phyloP scores from a whole-genome alignment of 2,113 vertebrate genomes.

The Ciconia boyciana region DNA sequence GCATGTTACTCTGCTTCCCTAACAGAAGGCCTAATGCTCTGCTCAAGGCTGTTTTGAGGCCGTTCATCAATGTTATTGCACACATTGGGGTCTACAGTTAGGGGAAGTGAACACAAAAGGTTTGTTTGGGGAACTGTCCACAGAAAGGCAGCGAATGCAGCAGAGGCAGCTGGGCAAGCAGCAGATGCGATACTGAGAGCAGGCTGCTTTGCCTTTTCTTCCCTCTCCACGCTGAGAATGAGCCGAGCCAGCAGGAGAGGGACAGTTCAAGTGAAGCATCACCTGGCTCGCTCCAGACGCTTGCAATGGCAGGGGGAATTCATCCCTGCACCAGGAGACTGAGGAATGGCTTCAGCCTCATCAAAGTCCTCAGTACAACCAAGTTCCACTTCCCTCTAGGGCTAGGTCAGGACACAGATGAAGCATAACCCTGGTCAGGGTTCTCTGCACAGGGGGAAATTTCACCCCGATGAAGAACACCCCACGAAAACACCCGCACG shows the following conservation, averaged over 20 bases:
- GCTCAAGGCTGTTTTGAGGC: neutral
- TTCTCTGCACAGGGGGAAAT: constrained; percentile 38
- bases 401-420: neutral
- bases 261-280: rapidly evolving
- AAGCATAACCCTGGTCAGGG: constrained; percentile 14
- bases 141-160: neutral
- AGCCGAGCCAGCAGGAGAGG: neutral
- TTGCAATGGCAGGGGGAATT: neutral
- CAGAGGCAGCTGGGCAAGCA: neutral
- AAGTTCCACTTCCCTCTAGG: constrained; percentile 13
- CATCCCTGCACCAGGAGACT: neutral
- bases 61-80: neutral
- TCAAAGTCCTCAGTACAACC: neutral
- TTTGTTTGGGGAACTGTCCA: neutral
- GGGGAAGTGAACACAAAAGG: neutral
- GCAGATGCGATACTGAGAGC: neutral
- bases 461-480: neutral
- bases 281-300: neutral
- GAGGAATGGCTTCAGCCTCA: neutral
- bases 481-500: neutral
- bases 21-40: neutral
- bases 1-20: neutral
- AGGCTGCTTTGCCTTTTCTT: neutral
- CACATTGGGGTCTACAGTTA: neutral
- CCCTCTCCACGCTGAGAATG: rapidly evolving